Conservation (phyloP, 2,888 invertebrate species). For the Caenorhabditis sp. region DNA sequence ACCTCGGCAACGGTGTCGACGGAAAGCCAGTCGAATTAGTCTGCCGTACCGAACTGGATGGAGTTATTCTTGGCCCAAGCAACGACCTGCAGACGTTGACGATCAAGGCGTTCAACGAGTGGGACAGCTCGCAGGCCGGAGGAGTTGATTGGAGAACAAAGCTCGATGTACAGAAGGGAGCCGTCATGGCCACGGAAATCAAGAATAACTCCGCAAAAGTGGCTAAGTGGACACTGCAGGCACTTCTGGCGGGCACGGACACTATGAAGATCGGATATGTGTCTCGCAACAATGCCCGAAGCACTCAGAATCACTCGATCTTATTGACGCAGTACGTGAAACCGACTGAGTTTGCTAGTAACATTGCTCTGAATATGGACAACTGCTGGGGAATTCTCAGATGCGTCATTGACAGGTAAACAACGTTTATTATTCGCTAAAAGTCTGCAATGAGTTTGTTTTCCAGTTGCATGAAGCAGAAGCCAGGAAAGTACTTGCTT, state of each 20-base stretch:
- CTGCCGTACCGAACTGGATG: conserved; percentile 96
- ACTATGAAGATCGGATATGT: conserved; percentile 99
- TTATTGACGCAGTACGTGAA: conserved; percentile 93
- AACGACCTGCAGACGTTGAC: conserved; percentile 87
- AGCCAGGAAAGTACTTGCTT: conserved; percentile 75
- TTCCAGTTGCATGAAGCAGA: conserved; percentile 73
- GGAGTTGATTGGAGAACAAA: conserved; percentile 97
- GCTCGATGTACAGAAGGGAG: conserved; percentile 96
- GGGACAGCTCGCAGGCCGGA: conserved; percentile 95
- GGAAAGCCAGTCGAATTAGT: conserved; percentile 83
- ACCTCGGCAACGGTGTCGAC: conserved; percentile 92
- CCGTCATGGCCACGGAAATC: conserved; percentile 96
- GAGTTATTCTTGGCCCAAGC: conserved; percentile 86
- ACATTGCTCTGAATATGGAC: conserved; percentile 99
- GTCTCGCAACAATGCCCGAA: conserved; percentile 92
- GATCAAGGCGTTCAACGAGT: conserved; percentile 97
- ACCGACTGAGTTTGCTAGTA: conserved; percentile 97
- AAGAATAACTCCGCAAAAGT: conserved; percentile 99
- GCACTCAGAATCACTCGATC: conserved; percentile 86
- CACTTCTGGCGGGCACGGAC: conserved; percentile 94
- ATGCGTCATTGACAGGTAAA: conserved; percentile 88
- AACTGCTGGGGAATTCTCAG: conserved; percentile 97
- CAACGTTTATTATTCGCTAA: background rate
- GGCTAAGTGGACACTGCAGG: conserved; percentile 95
- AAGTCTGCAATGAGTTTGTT: background rate